These are phyloP conservation scores for Nothura maculosa DNA, from an alignment of 2,797 vertebrate species.

Conservation along the genomic window DNA sequence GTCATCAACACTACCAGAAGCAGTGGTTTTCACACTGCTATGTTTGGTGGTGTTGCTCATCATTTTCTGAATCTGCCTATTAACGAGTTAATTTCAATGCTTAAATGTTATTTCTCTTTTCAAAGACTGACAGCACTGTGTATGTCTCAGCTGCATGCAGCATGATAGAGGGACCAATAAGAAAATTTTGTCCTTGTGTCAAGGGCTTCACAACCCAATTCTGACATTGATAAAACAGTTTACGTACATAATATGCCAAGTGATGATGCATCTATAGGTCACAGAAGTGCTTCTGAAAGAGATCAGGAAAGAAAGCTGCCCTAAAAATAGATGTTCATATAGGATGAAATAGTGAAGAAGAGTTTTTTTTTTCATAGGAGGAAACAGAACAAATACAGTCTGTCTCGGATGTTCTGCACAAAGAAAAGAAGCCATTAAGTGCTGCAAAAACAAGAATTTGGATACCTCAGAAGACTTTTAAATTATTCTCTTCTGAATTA, in stretches of 20 bases:
- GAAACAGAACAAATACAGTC: slow-evolving; percentile 21
- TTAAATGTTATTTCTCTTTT: neutral
- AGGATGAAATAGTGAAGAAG: slow-evolving; percentile 9
- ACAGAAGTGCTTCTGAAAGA: neutral
- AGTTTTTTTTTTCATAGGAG: neutral
- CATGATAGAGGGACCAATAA: neutral
- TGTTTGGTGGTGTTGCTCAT: neutral
- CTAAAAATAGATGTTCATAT: neutral
- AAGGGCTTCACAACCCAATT: neutral
- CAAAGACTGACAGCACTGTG: neutral
- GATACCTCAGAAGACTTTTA: neutral
- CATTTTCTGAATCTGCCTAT: neutral
- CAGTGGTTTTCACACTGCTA: neutral
- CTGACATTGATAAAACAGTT: neutral
- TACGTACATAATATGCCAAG: neutral
- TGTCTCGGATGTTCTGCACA: neutral
- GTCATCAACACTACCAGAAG: neutral
- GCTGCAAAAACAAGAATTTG: neutral
- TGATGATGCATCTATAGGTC: neutral
- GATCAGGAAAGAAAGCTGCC: neutral
- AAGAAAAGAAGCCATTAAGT: neutral
- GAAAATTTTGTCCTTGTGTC: neutral
- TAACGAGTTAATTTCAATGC: neutral
- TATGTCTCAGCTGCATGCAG: neutral
- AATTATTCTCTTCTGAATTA: neutral